Percentiles rank a stretch among this genome's conserved stretches.
These are phyloP conservation scores for Mesochorus sp. DNA, from an alignment of 2,888 invertebrate genomes.

Conservation along the genomic window DNA sequence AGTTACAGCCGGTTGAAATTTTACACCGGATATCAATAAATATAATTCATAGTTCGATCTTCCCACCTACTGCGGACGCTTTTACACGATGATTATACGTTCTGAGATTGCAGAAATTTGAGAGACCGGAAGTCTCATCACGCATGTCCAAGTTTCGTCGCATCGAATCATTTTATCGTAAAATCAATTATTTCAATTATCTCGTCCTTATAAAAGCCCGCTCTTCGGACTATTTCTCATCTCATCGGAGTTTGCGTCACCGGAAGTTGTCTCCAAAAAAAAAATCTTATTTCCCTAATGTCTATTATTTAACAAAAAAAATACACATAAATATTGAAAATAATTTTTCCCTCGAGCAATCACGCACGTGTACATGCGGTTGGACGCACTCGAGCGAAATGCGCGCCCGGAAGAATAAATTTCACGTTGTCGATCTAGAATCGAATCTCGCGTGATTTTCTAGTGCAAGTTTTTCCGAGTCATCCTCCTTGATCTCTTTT, in stretches of 20 bases:
- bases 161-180: not conserved
- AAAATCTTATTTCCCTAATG: too few relatives aligned
- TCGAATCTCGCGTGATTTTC: conserved; percentile 31
- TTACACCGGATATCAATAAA: conserved; percentile 10
- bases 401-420: conserved; percentile 35
- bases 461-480: conserved; percentile 23
- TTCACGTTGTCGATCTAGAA: conserved; percentile 19
- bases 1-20: not conserved
- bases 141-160: not conserved
- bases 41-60: not conserved
- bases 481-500: conserved; percentile 9
- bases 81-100: too few relatives aligned
- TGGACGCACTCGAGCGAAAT: conserved; percentile 10
- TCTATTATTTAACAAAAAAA: not conserved
- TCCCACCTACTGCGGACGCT: too few relatives aligned
- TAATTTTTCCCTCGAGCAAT: conserved; percentile 7
- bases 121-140: conserved; percentile 7
- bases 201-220: too few relatives aligned
- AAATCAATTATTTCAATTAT: not conserved
- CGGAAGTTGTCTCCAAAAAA: too few relatives aligned
- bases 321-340: conserved; percentile 24
- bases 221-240: conserved; percentile 29
- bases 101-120: conserved; percentile 1
- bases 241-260: not conserved
- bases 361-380: conserved; percentile 7